Evolutionary conservation across 2,113 vertebrate genomes (phyloP).

Genomic region (Nematolebias whitei): DNA sequence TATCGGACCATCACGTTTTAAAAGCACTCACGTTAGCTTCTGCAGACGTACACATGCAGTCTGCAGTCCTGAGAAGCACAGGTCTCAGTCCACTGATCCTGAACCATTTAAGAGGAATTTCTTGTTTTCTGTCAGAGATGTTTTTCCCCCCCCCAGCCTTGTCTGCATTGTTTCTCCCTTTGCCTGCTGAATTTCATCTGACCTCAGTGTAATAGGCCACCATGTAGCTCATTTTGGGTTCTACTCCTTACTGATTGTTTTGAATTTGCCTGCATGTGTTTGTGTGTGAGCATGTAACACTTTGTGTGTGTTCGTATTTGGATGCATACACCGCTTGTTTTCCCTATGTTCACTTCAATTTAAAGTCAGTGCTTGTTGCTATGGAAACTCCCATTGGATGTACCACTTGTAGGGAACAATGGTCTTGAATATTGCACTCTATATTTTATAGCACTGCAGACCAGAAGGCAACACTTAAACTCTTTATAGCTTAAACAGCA

Average conservation of each 20-base stretch:
- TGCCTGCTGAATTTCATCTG: slow-evolving; percentile 61
- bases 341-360: slow-evolving; percentile 63
- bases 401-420: slow-evolving; percentile 64
- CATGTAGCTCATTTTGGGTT: slow-evolving; percentile 58
- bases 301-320: slow-evolving; percentile 41
- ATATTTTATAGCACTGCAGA: slow-evolving; percentile 57
- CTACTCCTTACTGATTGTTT: slow-evolving; percentile 48
- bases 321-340: slow-evolving; percentile 47
- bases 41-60: slow-evolving; percentile 38
- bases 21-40: slow-evolving; percentile 62
- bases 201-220: slow-evolving; percentile 60
- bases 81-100: slow-evolving; percentile 76
- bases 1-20: slow-evolving; percentile 54
- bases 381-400: slow-evolving; percentile 76
- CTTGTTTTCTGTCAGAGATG: slow-evolving; percentile 74
- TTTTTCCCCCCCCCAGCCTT: slow-evolving; percentile 51
- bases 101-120: slow-evolving; percentile 73
- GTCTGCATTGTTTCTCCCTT: slow-evolving; percentile 47
- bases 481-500: slow-evolving; percentile 35
- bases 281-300: slow-evolving; percentile 33
- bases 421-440: slow-evolving; percentile 64
- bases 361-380: slow-evolving; percentile 77
- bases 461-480: slow-evolving; percentile 45
- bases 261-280: slow-evolving; percentile 39
- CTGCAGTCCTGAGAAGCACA: slow-evolving; percentile 55